Conservation (phyloP, 2,797 vertebrate species). For the Sebastes hubbsi region DNA sequence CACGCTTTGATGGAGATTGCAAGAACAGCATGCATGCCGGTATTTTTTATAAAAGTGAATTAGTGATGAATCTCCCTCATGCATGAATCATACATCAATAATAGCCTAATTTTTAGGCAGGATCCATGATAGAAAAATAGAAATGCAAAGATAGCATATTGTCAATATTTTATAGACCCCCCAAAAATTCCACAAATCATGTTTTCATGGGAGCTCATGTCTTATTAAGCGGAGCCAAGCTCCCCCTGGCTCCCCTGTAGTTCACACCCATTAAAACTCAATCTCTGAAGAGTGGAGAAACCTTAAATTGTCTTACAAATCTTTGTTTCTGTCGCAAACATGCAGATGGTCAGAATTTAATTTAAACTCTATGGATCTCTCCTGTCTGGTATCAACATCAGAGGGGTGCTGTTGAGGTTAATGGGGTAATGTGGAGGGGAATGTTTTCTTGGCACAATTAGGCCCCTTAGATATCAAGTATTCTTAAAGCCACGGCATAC, state of each 20-base stretch:
- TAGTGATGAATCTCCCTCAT: neutral
- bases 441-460: neutral
- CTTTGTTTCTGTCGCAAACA: neutral
- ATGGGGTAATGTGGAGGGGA: neutral
- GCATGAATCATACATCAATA: neutral
- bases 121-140: neutral
- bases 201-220: neutral
- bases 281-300: constrained; percentile 6
- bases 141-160: neutral
- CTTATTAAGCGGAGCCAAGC: neutral
- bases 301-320: neutral
- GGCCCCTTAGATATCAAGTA: neutral
- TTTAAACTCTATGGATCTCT: constrained; percentile 2
- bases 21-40: neutral
- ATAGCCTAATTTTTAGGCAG: neutral
- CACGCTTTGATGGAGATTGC: neutral
- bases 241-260: neutral
- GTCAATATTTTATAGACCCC: neutral
- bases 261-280: constrained; percentile 9
- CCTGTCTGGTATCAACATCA: neutral
- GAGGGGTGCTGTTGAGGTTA: neutral
- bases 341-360: neutral
- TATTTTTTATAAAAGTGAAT: neutral
- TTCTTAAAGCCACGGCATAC: neutral
- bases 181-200: neutral